Base-by-base conservation (phyloP, 2,888 invertebrate genomes). In the Dolichopus griseipennis region DNA sequence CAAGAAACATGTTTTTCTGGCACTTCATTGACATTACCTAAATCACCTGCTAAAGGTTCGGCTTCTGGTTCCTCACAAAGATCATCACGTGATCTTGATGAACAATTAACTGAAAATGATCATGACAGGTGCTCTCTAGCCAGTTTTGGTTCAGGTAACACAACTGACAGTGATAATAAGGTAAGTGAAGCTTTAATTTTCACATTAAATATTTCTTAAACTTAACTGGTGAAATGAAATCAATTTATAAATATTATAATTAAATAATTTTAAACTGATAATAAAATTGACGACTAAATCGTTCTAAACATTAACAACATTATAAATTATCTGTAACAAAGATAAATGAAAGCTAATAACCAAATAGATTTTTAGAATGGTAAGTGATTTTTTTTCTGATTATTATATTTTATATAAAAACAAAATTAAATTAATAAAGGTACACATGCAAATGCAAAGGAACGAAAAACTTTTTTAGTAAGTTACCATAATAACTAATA, bases 1-100 rank as follows among this genome's bases (percentile, higher is more conserved):
- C 95, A 95, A 84, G 95, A 95, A 83, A 95, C 95, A 0, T 95
- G 93, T 83, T 94, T 95, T 84, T 93, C 92, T 76, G 89, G 91
- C 52, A 91, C 92, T 1, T 93, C 94, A 7, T 84, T 90, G 70
- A 88, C 88, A 63, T 79, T 85, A 62, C 93, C 93, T 22, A 91
- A 93, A 79, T 93, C 93, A 75, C 93, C 93, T 0, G 90, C 90
- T 15, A 90, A 91, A 75, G 77, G 78, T 63, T 72, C 73, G n/a
- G 71, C 73, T 18, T 78, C 81, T 1, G 78, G 78, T 43, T 80
- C 81, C 65, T 81, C 81, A 64, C 81, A 82, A 70, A 76, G 82
- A 52, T 81, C 81, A 10, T 82, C 82, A 0, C 92, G 96, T 77
- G 95, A 96, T 80, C 83, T 96, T 76, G 96, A 96, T 73, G 96